Evolutionary conservation across 2,888 invertebrate species (phyloP).

Genomic region (Dioctria linearis): DNA sequence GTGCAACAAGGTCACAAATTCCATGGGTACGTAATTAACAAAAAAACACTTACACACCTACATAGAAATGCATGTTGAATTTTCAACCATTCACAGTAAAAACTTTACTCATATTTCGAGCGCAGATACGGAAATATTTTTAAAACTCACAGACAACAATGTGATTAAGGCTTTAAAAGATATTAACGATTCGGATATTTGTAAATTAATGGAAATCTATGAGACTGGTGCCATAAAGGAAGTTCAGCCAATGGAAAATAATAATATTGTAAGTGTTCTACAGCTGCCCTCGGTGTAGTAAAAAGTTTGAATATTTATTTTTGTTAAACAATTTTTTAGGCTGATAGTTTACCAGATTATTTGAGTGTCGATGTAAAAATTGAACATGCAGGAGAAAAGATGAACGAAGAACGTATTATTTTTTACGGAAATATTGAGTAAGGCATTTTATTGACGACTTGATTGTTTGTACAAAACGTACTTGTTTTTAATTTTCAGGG

Average conservation of each 20-base stretch:
- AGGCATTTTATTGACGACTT: background rate
- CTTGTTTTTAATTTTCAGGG: no score
- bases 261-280: background rate
- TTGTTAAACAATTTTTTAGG: background rate
- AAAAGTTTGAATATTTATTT: background rate
- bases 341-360: background rate
- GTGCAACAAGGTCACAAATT: slow-evolving; percentile 9
- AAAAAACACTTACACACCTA: background rate
- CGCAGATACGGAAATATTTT: slow-evolving; percentile 31
- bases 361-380: slow-evolving; percentile 1
- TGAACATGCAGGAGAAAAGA: background rate
- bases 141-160: slow-evolving; percentile 55
- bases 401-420: background rate
- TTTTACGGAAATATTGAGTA: slow-evolving; percentile 31
- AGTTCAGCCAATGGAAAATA: background rate
- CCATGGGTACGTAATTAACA: background rate
- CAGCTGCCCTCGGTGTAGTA: background rate
- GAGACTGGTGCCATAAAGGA: background rate
- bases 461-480: no score
- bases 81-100: slow-evolving; percentile 12
- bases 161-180: slow-evolving; percentile 34
- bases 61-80: background rate
- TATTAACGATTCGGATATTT: slow-evolving; percentile 21
- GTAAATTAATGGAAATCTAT: slow-evolving; percentile 47
- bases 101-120: slow-evolving; percentile 54